phyloP scores from a whole-genome alignment of 2,888 invertebrate species.

The Lasioglossum zephyrum region DNA sequence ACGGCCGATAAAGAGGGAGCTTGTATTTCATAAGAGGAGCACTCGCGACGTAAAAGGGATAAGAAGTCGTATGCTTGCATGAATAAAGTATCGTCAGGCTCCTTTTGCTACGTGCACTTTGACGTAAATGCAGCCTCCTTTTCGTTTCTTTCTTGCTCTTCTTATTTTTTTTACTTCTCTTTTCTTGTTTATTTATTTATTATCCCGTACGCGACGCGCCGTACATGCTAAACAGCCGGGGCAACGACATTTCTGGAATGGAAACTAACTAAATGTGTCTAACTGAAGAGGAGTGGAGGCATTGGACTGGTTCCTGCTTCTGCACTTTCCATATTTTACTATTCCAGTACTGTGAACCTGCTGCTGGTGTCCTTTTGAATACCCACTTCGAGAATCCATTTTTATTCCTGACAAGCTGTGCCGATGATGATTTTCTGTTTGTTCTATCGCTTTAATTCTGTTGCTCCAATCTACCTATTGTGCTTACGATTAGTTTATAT shows the following conservation, averaged over 20 bases:
- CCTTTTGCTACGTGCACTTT: slow-evolving; percentile 37
- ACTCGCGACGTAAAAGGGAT: slow-evolving; percentile 45
- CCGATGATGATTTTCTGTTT: not conserved
- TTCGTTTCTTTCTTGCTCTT: not conserved
- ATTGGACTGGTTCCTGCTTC: not conserved
- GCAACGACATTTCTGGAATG: slow-evolving; percentile 19
- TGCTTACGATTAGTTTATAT: too few relatives aligned
- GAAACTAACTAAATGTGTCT: slow-evolving; percentile 17
- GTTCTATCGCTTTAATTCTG: not conserved
- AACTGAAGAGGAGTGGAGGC: slow-evolving; percentile 20
- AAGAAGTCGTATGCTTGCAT: slow-evolving; percentile 48
- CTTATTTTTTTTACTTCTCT: not conserved
- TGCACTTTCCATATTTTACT: slow-evolving; percentile 7
- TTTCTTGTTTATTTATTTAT: not conserved
- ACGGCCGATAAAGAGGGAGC: slow-evolving; percentile 22
- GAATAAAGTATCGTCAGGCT: slow-evolving; percentile 53
- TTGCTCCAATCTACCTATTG: not conserved
- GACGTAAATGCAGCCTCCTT: slow-evolving; percentile 42
- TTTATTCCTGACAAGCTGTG: not conserved
- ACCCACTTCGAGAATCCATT: not conserved
- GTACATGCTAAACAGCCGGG: slow-evolving; percentile 42
- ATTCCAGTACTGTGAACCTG: not conserved
- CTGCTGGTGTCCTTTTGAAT: not conserved
- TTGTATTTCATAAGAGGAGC: slow-evolving; percentile 35
- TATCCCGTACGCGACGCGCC: slow-evolving; percentile 26